phyloP scores from a whole-genome alignment of 1,140 invertebrate genomes.

The Hyphantria cunea region DNA sequence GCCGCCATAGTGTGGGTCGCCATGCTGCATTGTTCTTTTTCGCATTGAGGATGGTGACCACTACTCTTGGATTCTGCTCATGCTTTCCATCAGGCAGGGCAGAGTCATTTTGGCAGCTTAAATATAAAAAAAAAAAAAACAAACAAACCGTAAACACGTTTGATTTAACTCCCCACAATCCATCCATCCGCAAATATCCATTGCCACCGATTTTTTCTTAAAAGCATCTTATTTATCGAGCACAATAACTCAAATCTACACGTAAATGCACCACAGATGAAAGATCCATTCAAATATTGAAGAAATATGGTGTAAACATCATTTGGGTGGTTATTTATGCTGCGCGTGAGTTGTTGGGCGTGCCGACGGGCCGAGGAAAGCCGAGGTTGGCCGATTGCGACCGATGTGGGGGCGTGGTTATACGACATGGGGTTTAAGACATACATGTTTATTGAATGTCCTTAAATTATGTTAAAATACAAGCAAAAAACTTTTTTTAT shows the following conservation, averaged over 20 bases:
- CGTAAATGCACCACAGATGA: neutral
- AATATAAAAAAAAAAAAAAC: neutral
- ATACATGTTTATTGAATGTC: too few relatives aligned
- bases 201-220: neutral
- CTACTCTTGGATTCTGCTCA: too few relatives aligned
- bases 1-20: too few relatives aligned
- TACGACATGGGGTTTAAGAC: neutral
- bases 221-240: constrained; percentile 2
- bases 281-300: neutral
- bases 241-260: neutral
- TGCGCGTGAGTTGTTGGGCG: neutral
- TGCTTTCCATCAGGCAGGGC: too few relatives aligned
- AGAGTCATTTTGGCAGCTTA: neutral
- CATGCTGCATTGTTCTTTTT: too few relatives aligned
- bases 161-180: neutral
- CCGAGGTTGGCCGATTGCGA: neutral
- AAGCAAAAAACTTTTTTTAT: neutral
- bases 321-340: neutral
- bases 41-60: too few relatives aligned
- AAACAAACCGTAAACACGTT: neutral
- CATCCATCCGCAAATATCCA: neutral
- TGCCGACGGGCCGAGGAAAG: neutral
- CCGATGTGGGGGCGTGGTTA: constrained; percentile 1
- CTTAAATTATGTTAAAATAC: neutral
- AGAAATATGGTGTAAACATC: constrained; percentile 3